Evolutionary conservation across 2,888 invertebrate genomes (phyloP), one percentile per base, ranked within the genome.

Genomic region (Caenorhabditis sulstoni): DNA sequence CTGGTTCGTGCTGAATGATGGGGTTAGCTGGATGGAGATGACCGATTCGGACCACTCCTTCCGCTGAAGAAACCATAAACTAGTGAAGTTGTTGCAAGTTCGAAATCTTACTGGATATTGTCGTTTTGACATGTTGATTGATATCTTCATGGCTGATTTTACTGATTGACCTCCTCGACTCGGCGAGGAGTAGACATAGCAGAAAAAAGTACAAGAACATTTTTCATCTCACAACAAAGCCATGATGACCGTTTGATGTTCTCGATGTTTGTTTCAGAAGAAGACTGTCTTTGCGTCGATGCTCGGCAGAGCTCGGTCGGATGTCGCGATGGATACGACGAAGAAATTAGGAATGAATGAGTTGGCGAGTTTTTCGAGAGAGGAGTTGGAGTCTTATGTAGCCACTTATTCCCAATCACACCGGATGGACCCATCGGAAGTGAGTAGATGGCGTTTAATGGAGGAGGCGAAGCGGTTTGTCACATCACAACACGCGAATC

Each of bases 21-120:
- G 84, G 83, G 39, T 83, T 85, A n/a, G 74, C 57, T 9, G 86
- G 86, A 52, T 79, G 83, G 16, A 86, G 81, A 68, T 86, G 86
- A 8, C 84, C 86, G 35, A 85, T 82, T 62, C 74, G 52, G 20
- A 85, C 83, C 7, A 85, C 64, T 55, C 82, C 82, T 50, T 78
- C 81, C 20, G 68, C 79, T 79, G 53, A 20, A 68, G n/a, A n/a
- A n/a, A 44, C 35, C 11, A 61, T 20, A 47, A 29, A 35, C 5
- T 41, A 16, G 23, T 29, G 35, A 55, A 47, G 7, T 23, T 20
- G 29, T 53, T 7, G 7, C 29, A 29, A 29, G 29, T n/a, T n/a
- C 4, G 29, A 29, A 29, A 5, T 29, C 29, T 53, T 66, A 74
- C 78, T 66, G 49, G 71, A 71, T 22, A 78, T 44, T 8, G 55